Percentiles rank a stretch among this genome's conserved stretches.
phyloP scores from a whole-genome alignment of 1,140 invertebrate species.

The Coptotermes formosanus region DNA sequence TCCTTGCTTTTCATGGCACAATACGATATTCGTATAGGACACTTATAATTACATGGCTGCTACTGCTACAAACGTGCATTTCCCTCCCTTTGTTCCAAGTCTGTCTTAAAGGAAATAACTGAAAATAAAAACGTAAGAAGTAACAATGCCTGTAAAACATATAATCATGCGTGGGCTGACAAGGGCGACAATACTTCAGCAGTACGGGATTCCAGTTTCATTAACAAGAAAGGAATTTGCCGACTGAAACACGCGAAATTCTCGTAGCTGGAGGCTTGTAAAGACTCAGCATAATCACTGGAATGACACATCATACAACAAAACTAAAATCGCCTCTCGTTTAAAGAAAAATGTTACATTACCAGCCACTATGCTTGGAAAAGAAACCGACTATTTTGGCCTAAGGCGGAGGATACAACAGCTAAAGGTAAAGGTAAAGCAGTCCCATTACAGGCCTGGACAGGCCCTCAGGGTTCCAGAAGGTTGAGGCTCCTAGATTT shows the following conservation, averaged over 20 bases:
- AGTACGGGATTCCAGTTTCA: background rate
- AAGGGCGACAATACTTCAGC: background rate
- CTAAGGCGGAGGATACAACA: too few relatives aligned
- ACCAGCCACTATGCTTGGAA: too few relatives aligned
- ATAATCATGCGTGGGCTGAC: background rate
- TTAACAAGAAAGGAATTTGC: background rate
- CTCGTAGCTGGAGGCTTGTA: background rate
- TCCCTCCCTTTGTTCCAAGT: background rate
- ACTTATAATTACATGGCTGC: background rate
- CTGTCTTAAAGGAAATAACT: background rate
- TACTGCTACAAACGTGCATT: background rate
- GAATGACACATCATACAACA: too few relatives aligned
- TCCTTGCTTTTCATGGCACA: background rate
- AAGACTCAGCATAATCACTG: too few relatives aligned
- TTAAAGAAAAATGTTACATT: too few relatives aligned
- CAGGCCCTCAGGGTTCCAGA: too few relatives aligned
- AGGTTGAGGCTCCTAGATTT: too few relatives aligned
- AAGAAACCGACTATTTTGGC: too few relatives aligned
- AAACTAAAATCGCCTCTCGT: too few relatives aligned
- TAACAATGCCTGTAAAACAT: background rate
- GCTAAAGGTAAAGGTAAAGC: too few relatives aligned
- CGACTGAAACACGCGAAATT: background rate
- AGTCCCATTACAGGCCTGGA: too few relatives aligned
- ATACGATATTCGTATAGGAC: background rate
- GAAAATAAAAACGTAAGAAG: too few relatives aligned